Conservation (phyloP, 2,113 vertebrate genomes). For the Pelodiscus sinensis region DNA sequence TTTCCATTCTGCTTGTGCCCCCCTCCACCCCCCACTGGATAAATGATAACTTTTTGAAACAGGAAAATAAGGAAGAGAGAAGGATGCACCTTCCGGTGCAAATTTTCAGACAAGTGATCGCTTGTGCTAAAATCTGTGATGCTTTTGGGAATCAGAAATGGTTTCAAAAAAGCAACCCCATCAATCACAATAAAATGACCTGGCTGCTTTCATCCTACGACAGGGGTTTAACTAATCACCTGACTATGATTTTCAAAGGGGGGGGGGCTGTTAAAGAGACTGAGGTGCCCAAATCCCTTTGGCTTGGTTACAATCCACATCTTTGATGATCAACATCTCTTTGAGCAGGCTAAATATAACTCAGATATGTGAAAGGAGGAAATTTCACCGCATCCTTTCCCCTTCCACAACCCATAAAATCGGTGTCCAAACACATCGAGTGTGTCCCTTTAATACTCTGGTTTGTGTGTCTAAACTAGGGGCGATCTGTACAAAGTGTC, state of each 20-base stretch:
- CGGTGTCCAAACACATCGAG: accelerated
- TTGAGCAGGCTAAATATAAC: accelerated
- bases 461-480: accelerated
- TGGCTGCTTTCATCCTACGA: neutral
- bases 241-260: constrained; percentile 30
- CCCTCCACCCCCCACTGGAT: neutral
- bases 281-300: neutral
- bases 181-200: neutral
- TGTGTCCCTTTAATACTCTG: accelerated
- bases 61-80: accelerated
- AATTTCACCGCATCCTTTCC: neutral
- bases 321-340: neutral
- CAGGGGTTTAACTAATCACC: neutral
- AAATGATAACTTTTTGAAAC: accelerated
- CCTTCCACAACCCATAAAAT: neutral
- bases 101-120: neutral
- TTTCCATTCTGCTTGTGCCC: neutral
- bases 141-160: neutral
- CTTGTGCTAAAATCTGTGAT: too few species aligned
- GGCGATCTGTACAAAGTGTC: accelerated
- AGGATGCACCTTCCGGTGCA: neutral
- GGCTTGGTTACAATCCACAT: neutral
- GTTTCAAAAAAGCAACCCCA: neutral
- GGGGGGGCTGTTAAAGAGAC: neutral
- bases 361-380: neutral